Evolutionary conservation across 64 coral and sea anemone genomes (phyloP).

Genomic region (Stichodactyla mertensii): DNA sequence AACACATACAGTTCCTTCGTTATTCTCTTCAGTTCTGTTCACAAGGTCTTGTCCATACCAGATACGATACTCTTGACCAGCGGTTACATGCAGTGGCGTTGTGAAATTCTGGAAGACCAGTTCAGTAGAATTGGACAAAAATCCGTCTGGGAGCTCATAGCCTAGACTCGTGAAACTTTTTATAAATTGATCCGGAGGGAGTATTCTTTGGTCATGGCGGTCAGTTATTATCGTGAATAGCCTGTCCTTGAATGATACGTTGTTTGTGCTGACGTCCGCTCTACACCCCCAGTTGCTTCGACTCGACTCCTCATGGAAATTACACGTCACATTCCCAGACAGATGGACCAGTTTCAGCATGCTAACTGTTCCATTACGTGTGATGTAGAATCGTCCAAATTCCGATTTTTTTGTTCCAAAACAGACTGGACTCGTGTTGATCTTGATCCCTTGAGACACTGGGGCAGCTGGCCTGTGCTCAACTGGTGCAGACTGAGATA

Average conservation of each 20-base stretch:
- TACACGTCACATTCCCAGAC: not conserved
- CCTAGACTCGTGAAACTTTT: not conserved
- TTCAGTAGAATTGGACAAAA: not conserved
- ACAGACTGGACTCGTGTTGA: not conserved
- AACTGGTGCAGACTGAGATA: not conserved
- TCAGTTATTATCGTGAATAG: not conserved
- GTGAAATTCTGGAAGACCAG: not conserved
- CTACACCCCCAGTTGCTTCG: not conserved
- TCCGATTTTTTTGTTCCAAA: not conserved
- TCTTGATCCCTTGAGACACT: not conserved
- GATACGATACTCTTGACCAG: conserved; percentile 4
- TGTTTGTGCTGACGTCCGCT: not conserved
- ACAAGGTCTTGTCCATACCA: conserved; percentile 29
- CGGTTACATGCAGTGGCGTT: not conserved
- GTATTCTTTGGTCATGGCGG: not conserved
- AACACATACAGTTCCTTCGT: not conserved
- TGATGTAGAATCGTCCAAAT: conserved; percentile 1
- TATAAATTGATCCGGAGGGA: not conserved
- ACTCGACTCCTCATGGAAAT: not conserved
- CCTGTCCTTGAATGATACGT: not conserved
- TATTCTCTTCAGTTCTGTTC: not conserved
- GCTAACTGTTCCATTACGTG: not conserved
- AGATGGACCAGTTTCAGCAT: not conserved
- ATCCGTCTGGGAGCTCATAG: not conserved
- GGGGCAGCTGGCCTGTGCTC: not conserved